A percentile compares a stretch with the other conserved stretches of the same genome.
phyloP scores from a whole-genome alignment of 2,113 vertebrate genomes.

The Thomomys bottae region DNA sequence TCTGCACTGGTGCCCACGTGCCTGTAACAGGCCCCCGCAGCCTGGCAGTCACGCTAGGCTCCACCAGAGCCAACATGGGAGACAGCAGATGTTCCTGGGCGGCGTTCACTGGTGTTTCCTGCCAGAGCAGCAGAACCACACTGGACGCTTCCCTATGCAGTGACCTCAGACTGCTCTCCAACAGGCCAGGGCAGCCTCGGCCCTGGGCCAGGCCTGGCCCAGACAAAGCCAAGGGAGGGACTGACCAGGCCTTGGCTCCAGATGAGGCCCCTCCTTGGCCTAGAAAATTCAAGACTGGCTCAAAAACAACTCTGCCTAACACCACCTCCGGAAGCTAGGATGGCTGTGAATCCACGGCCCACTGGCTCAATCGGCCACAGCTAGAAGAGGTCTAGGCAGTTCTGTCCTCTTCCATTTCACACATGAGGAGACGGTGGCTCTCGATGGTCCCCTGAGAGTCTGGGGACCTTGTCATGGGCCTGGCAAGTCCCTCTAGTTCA shows the following conservation, averaged over 20 bases:
- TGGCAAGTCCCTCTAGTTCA: background rate
- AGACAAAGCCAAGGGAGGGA: conserved; percentile 53
- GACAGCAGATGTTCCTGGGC: conserved; percentile 68
- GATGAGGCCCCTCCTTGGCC: conserved; percentile 46
- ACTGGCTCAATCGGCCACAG: background rate
- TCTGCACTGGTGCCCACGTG: background rate
- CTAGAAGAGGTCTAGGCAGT: background rate
- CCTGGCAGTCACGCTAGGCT: conserved; percentile 63
- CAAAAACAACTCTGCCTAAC: conserved; percentile 29
- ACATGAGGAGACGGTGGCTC: background rate
- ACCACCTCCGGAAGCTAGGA: background rate
- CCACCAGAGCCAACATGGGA: conserved; percentile 52
- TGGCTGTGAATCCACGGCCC: background rate
- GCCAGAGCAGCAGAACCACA: conserved; percentile 31
- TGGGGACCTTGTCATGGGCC: background rate
- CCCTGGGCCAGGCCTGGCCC: conserved; percentile 31
- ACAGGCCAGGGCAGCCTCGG: conserved; percentile 2
- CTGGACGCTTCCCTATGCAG: background rate
- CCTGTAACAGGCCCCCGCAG: conserved; percentile 33
- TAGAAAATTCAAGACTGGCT: conserved; percentile 35
- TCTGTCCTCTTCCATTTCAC: background rate
- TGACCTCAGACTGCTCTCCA: conserved; percentile 35
- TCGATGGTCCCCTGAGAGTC: background rate
- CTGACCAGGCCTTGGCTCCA: conserved; percentile 43
- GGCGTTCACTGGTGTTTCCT: conserved; percentile 41